Percentiles rank a stretch among this genome's conserved stretches.
These are phyloP conservation scores for Spodoptera frugiperda DNA, from an alignment of 1,140 invertebrate genomes.

Conservation along the genomic window DNA sequence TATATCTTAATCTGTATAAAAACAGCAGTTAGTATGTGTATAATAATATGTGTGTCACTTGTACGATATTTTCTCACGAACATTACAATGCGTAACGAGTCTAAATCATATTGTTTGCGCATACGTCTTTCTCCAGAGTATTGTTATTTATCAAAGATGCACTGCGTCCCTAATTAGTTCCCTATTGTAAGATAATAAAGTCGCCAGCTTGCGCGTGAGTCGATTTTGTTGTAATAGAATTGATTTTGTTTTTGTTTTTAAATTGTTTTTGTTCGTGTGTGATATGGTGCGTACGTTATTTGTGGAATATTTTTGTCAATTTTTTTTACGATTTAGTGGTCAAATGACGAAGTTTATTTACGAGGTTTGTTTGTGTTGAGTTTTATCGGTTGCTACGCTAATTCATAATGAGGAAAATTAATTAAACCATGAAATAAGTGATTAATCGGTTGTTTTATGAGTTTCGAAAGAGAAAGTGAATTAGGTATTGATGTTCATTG, in stretches of 20 bases:
- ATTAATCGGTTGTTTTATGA: neutral
- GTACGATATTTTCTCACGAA: slow-evolving; percentile 20
- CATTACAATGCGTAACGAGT: slow-evolving; percentile 9
- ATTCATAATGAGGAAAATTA: too few species aligned
- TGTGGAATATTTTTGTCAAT: too few species aligned
- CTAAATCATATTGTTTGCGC: slow-evolving; percentile 14
- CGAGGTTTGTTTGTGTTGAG: too few species aligned
- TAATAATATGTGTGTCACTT: neutral
- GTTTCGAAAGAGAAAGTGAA: too few species aligned
- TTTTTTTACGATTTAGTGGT: too few species aligned
- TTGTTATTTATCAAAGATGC: neutral
- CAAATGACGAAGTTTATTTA: too few species aligned
- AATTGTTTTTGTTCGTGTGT: neutral
- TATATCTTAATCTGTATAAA: neutral
- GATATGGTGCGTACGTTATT: neutral
- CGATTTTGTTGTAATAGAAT: neutral
- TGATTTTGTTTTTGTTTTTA: neutral
- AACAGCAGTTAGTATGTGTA: neutral
- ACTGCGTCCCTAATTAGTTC: slow-evolving; percentile 3
- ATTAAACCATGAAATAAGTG: too few species aligned
- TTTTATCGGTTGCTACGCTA: too few species aligned
- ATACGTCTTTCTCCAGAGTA: slow-evolving; percentile 12
- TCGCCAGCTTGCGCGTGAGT: slow-evolving; percentile 2
- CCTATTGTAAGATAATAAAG: slow-evolving; percentile 24
- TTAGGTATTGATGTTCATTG: too few species aligned